phyloP scores from a whole-genome alignment of 2,113 vertebrate species.

The Mus musculus region DNA sequence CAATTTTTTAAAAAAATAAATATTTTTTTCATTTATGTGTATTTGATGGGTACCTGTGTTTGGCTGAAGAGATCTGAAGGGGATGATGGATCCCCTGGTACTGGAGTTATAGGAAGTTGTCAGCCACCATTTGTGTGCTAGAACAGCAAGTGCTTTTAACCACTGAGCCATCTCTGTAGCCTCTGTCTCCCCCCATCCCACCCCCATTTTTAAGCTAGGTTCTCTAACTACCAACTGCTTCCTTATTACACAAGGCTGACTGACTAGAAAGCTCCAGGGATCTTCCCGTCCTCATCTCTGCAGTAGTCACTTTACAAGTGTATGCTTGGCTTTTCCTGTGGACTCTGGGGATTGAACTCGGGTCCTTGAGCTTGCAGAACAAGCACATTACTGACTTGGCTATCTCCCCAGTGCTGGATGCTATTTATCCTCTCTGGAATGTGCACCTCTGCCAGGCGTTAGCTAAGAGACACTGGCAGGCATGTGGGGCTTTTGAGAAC shows the following conservation, averaged over 20 bases:
- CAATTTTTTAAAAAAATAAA: neutral
- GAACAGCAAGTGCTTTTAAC: neutral
- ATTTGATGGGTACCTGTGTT: neutral
- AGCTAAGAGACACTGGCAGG: neutral
- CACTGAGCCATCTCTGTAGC: neutral
- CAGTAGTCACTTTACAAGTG: too few relatives aligned
- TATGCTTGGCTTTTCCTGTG: neutral
- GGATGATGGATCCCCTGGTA: neutral
- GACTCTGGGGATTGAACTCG: neutral
- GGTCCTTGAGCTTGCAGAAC: too few relatives aligned
- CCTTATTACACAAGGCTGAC: neutral
- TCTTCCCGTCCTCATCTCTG: neutral
- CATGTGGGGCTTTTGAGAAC: too few relatives aligned
- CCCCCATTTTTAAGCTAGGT: neutral
- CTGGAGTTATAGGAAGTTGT: neutral
- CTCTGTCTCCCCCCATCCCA: neutral
- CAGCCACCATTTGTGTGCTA: neutral
- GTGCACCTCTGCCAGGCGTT: accelerated
- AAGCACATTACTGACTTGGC: neutral
- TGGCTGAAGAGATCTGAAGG: too few relatives aligned
- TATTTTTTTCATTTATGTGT: neutral
- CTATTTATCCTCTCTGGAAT: accelerated
- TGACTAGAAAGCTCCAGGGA: neutral
- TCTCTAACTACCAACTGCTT: neutral
- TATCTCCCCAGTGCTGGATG: too few relatives aligned